Evolutionary conservation across 1,140 invertebrate genomes (phyloP), one percentile per base, ranked within the genome.

Genomic region (Helicoverpa zea): DNA sequence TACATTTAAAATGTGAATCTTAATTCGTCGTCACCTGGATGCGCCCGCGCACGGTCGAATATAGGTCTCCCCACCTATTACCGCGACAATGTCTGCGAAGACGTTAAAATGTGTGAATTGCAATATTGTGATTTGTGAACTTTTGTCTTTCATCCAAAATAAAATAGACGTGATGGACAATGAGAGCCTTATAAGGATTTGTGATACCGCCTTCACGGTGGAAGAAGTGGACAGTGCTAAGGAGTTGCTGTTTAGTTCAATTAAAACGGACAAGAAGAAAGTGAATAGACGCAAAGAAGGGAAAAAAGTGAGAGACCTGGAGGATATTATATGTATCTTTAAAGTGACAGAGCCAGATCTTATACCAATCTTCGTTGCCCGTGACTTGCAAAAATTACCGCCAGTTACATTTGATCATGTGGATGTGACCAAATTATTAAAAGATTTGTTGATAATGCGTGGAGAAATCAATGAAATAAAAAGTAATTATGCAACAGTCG

Each of bases 401-500:
- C 30, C 30, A 30, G 30, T 30, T 30, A 30, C 30, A 30, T 30
- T 30, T 30, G 30, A 30, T 30, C 30, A 30, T 30, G 30, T 30
- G 4, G 30, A 30, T 30, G 30, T 30, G 30, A 30, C 30, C 30
- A 30, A 30, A 30, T 30, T 30, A 30, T 30, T 30, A 30, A 30
- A 30, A 30, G 30, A 30, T 30, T 4, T 30, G 30, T 30, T 54
- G 52, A 54, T 54, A 2, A 54, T 54, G 4, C 52, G 52, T 54
- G 52, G 12, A 14, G 52, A 54, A 54, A 54, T 54, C 52, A n/a
- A 54, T 54, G 52, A 54, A 13, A 54, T 54, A n/a, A 54, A 54
- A 54, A 54, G 52, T n/a, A 54, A 54, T n/a, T 54, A 54, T 54
- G 52, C 5, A 54, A 54, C 52, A 54, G 52, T 54, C 13, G n/a